These are phyloP conservation scores for Drosophila vallismaia DNA, from an alignment of 2,888 invertebrate species.

Conservation along the genomic window DNA sequence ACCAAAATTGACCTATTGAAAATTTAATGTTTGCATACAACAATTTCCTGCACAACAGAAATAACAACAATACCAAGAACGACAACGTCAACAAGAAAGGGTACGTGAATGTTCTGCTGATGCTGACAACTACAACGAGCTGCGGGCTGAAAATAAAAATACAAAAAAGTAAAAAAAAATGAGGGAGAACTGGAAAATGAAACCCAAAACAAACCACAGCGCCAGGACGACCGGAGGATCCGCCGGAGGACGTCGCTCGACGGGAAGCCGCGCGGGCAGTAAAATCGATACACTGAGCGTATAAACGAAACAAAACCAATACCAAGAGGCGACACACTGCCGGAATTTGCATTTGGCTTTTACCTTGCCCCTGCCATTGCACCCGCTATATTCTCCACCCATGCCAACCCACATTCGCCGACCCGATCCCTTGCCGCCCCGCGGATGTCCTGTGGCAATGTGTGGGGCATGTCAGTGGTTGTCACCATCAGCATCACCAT, in stretches of 20 bases:
- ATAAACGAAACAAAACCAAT: constrained; percentile 67
- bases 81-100: constrained; percentile 8
- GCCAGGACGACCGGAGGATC: constrained; percentile 34
- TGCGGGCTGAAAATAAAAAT: constrained; percentile 33
- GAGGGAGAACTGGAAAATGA: constrained; percentile 21
- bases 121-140: constrained; percentile 51
- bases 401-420: background rate
- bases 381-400: background rate
- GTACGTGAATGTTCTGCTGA: constrained; percentile 47
- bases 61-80: constrained; percentile 36
- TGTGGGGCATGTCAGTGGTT: constrained; percentile 64
- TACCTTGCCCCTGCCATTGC: constrained; percentile 17
- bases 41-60: constrained; percentile 58
- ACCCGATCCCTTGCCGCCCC: background rate
- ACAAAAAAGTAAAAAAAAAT: constrained; percentile 8
- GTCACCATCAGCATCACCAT: constrained; percentile 66
- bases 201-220: constrained; percentile 42
- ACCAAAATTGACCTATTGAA: constrained; percentile 57
- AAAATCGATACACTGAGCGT: constrained; percentile 72
- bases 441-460: constrained; percentile 29
- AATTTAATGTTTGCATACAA: constrained; percentile 74
- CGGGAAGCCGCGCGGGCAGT: constrained; percentile 53
- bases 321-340: constrained; percentile 62
- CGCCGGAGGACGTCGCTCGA: constrained; percentile 40
- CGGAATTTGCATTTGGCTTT: constrained; percentile 64